Evolutionary conservation across 2,888 invertebrate species (phyloP).

Genomic region (Euplexia lucipara): DNA sequence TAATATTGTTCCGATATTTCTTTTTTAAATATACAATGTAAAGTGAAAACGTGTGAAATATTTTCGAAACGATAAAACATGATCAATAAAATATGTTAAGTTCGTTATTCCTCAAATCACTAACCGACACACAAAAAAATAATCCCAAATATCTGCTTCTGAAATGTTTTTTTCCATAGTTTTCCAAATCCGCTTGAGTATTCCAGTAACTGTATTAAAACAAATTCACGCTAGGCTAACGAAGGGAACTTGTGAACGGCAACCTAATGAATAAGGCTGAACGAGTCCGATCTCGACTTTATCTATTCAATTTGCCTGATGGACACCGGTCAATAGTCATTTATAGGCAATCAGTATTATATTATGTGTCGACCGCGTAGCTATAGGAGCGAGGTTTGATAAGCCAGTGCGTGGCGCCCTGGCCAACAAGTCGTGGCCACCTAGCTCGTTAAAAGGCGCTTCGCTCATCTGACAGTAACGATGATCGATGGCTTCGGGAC

Average conservation of each 20-base stretch:
- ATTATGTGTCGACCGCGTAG: slow-evolving; percentile 50
- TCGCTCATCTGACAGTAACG: slow-evolving; percentile 84
- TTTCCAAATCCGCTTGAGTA: slow-evolving; percentile 11
- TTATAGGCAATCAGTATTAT: slow-evolving; percentile 50
- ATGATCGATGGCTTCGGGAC: slow-evolving; percentile 84
- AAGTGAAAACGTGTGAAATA: too few species aligned
- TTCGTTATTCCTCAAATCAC: background rate
- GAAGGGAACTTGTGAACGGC: slow-evolving; percentile 39
- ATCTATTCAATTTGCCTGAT: slow-evolving; percentile 63
- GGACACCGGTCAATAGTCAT: slow-evolving; percentile 54
- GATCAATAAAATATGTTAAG: background rate
- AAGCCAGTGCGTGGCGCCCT: slow-evolving; percentile 51
- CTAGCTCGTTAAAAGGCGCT: slow-evolving; percentile 83
- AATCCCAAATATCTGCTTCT: background rate
- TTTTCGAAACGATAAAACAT: background rate
- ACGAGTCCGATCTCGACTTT: slow-evolving; percentile 46
- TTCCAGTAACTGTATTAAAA: slow-evolving; percentile 31
- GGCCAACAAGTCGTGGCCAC: slow-evolving; percentile 70
- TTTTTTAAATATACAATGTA: background rate
- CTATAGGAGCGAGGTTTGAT: slow-evolving; percentile 44
- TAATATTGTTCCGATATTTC: slow-evolving; percentile 7
- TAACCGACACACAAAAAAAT: background rate
- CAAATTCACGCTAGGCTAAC: slow-evolving; percentile 49
- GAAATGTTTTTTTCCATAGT: slow-evolving; percentile 4
- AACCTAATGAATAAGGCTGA: slow-evolving; percentile 50